Conservation (phyloP, 2,113 vertebrate genomes). For the Genyomyrus donnyi region DNA sequence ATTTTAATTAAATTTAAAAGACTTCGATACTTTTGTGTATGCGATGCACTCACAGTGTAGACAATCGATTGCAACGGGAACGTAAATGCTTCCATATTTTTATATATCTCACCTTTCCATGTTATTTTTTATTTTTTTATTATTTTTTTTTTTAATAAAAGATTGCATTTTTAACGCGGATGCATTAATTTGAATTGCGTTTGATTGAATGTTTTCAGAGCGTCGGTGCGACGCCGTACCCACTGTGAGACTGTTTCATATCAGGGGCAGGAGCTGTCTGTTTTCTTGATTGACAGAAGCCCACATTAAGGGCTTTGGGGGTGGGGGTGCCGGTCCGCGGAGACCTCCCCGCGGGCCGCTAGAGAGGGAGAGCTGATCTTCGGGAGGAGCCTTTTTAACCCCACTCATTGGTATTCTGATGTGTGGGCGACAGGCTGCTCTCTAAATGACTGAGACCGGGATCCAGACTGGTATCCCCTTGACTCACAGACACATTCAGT, state of each 20-base stretch:
- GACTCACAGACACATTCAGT: constrained; percentile 96
- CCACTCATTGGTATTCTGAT: constrained; percentile 99
- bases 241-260: constrained; percentile 94
- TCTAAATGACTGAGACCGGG: constrained; percentile 96
- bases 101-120: neutral
- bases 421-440: constrained; percentile 85
- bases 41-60: constrained; percentile 21
- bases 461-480: constrained; percentile 81
- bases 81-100: neutral
- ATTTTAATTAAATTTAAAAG: constrained; percentile 29
- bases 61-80: constrained; percentile 15
- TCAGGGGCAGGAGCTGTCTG: constrained; percentile 99
- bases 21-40: constrained; percentile 21
- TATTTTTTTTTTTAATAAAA: constrained; percentile 5
- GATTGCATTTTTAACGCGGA: constrained; percentile 29
- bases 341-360: constrained; percentile 94
- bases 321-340: constrained; percentile 71
- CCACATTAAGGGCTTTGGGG: constrained; percentile 99
- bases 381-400: constrained; percentile 99
- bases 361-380: constrained; percentile 93
- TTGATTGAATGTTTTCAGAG: constrained; percentile 58
- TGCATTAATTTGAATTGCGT: constrained; percentile 59
- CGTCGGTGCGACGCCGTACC: constrained; percentile 82
- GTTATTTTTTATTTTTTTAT: neutral
- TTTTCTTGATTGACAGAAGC: constrained; percentile 99